Evolutionary conservation across 1,140 invertebrate species (phyloP), one percentile per base, ranked within the genome.

Genomic region (Spodoptera litura): DNA sequence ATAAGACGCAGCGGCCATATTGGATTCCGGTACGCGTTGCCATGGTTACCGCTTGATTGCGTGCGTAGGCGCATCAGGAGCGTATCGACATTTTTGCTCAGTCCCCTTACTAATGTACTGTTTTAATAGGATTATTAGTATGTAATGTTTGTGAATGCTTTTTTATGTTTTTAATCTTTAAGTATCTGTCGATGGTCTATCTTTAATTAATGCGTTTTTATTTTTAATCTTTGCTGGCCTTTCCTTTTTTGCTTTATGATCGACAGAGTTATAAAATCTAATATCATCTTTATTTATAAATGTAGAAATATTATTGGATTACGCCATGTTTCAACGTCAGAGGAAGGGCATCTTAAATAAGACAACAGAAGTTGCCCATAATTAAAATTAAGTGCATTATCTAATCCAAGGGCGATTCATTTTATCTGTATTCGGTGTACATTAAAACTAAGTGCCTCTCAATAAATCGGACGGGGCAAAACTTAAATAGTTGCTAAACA

Each of bases 401-500:
- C 71, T 73, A 35, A 62, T 62, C 52, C 12, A 35, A 38, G 62
- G 25, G 49, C n/a, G 59, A 79, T 74, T 55, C 55, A 79, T 79
- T 51, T 62, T 80, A 62, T 76, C 38, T 55, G 20, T 55, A 64
- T 66, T 38, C 27, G 56, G 74, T 35, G 10, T 66, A 51, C 56
- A 56, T 77, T 76, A 70, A 75, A 59, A 59, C 56, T 74, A 75
- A 86, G 80, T 85, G 79, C 75, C 83, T 77, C 78, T 86, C 85
- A 85, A 91, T 91, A 91, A 91, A 90, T 93, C 84, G 84, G 84
- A 83, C 74, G 73, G 79, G 82, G 86, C 81, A 84, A 87, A 82
- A 79, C 81, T 86, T 89, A 91, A 93, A 91, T 85, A 88, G 85
- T 86, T 85, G 83, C 80, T 91, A 90, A 92, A 91, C 86, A 89